Conservation (phyloP, 1,140 invertebrate species). For the Drosophila kanapiae region DNA sequence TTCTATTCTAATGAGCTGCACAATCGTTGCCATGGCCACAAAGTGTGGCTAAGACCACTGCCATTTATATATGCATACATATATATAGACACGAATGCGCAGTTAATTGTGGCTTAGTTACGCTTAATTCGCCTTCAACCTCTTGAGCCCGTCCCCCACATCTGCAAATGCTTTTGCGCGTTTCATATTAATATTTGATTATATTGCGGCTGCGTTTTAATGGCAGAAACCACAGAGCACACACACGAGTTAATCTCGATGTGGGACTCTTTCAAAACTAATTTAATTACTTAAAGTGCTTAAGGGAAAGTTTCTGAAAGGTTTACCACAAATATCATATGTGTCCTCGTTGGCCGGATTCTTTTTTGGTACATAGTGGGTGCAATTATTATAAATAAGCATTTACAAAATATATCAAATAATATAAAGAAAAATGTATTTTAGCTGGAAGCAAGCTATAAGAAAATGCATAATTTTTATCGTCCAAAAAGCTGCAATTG, state of each 20-base stretch:
- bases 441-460: not conserved
- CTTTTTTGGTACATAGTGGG: too few relatives aligned
- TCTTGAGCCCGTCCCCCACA: not conserved
- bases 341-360: too few relatives aligned
- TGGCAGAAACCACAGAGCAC: not conserved
- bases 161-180: conserved; percentile 1
- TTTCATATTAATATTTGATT: conserved; percentile 23
- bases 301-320: not conserved
- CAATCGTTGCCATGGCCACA: conserved; percentile 29
- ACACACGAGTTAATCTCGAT: not conserved
- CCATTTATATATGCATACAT: not conserved
- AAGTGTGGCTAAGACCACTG: conserved; percentile 27
- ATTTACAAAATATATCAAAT: too few relatives aligned
- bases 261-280: too few relatives aligned
- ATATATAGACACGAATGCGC: not conserved
- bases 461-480: not conserved
- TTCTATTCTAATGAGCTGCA: conserved; percentile 34
- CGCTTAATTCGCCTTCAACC: conserved; percentile 26
- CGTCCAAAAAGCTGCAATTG: not conserved
- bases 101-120: conserved; percentile 45
- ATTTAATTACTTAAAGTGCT: too few relatives aligned
- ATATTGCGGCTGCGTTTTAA: conserved; percentile 14
- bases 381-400: too few relatives aligned
- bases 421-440: not conserved
- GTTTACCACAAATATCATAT: not conserved